Conservation (phyloP, 2,797 vertebrate genomes). For the Epinephelus awoara region DNA sequence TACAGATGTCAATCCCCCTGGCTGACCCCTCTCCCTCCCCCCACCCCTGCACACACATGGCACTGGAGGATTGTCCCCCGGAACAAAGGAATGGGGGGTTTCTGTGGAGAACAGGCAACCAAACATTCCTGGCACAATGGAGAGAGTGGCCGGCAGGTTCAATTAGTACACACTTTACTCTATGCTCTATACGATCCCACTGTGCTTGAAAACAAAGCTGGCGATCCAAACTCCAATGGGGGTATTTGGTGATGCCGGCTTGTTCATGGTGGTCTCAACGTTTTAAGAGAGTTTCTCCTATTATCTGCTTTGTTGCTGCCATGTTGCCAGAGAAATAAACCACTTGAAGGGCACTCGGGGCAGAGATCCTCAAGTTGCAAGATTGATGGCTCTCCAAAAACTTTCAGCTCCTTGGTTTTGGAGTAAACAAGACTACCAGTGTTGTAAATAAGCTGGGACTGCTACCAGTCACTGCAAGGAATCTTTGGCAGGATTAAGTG, state of each 20-base stretch:
- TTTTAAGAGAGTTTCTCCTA: conserved; percentile 74
- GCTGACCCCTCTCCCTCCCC: conserved; percentile 76
- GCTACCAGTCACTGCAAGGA: conserved; percentile 9
- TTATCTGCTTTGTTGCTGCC: conserved; percentile 68
- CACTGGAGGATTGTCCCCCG: conserved; percentile 75
- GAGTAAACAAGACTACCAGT: conserved; percentile 7
- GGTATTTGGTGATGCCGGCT: conserved; percentile 17
- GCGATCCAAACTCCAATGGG: conserved; percentile 5
- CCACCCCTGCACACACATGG: conserved; percentile 70
- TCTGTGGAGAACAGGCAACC: conserved; percentile 69
- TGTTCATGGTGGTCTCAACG: conserved; percentile 20
- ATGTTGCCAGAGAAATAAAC: conserved; percentile 58
- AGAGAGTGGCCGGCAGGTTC: conserved; percentile 73
- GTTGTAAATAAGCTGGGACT: conserved; percentile 23
- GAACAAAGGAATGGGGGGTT: conserved; percentile 81
- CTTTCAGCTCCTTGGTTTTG: conserved; percentile 3
- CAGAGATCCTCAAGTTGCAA: conserved; percentile 25
- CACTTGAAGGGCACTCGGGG: conserved; percentile 42
- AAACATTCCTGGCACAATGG: conserved; percentile 86
- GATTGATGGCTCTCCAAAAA: conserved; percentile 42
- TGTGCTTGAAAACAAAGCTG: conserved; percentile 63
- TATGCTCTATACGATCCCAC: conserved; percentile 38
- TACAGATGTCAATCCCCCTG: conserved; percentile 83
- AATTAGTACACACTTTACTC: conserved; percentile 77
- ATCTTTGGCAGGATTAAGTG: conserved; percentile 18